These are phyloP conservation scores for Microcebus ravelobensis DNA, from an alignment of 2,113 vertebrate genomes.

Conservation along the genomic window DNA sequence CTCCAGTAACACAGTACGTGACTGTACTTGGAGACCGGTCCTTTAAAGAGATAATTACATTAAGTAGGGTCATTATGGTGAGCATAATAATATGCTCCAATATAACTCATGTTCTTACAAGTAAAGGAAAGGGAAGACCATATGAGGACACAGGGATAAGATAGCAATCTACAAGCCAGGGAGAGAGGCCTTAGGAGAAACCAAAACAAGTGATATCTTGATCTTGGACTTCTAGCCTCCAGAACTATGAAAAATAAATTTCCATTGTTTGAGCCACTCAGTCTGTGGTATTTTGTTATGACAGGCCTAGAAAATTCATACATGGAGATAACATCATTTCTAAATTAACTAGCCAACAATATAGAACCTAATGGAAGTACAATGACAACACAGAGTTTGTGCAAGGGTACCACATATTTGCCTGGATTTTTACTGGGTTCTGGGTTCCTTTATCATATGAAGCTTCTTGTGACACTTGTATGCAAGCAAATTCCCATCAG, in stretches of 20 bases:
- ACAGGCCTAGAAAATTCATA: background rate
- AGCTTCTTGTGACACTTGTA: background rate
- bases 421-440: background rate
- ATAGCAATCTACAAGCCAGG: background rate
- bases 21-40: background rate
- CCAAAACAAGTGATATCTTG: background rate
- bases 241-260: background rate
- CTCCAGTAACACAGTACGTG: background rate
- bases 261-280: background rate
- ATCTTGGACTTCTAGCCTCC: background rate
- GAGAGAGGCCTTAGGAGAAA: background rate
- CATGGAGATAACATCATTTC: background rate
- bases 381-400: background rate
- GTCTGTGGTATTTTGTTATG: background rate
- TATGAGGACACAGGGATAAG: constrained; percentile 11
- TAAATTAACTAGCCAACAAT: background rate
- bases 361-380: background rate
- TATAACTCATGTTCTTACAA: background rate
- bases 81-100: background rate
- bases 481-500: background rate
- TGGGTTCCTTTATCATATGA: background rate
- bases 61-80: background rate
- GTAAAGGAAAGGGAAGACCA: background rate
- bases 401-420: background rate
- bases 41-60: background rate